Conservation (phyloP, 2,797 vertebrate species). For the Distichodus sexfasciatus region DNA sequence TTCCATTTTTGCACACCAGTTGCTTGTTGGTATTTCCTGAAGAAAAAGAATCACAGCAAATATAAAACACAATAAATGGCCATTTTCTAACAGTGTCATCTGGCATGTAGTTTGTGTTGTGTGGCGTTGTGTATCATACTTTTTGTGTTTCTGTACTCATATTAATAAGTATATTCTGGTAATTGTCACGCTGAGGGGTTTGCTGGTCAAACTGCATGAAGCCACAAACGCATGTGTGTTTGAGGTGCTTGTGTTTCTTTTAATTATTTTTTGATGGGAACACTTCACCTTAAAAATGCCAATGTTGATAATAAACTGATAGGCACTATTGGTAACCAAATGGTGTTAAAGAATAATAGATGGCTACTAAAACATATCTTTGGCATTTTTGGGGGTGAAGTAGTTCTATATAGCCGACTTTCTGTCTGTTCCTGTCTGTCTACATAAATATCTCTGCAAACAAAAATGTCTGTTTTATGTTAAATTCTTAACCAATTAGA, state of each 20-base stretch:
- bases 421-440: neutral
- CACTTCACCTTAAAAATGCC: neutral
- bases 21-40: slow-evolving; percentile 17
- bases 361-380: neutral
- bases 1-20: slow-evolving; percentile 22
- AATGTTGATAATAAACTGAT: neutral
- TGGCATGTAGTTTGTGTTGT: neutral
- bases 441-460: no score
- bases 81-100: neutral
- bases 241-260: slow-evolving; percentile 35
- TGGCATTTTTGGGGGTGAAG: neutral
- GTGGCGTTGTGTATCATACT: neutral
- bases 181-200: slow-evolving; percentile 35
- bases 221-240: slow-evolving; percentile 57
- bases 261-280: neutral
- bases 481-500: no score
- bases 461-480: no score
- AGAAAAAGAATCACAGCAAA: neutral
- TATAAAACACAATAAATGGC: neutral
- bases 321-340: no score
- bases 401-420: neutral
- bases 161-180: neutral
- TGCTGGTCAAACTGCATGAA: slow-evolving; percentile 63
- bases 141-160: slow-evolving; percentile 8
- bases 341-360: no score